A percentile compares a stretch with the other conserved stretches of the same genome.
These are phyloP conservation scores for Manduca sexta DNA, from an alignment of 1,140 invertebrate species.

Conservation along the genomic window DNA sequence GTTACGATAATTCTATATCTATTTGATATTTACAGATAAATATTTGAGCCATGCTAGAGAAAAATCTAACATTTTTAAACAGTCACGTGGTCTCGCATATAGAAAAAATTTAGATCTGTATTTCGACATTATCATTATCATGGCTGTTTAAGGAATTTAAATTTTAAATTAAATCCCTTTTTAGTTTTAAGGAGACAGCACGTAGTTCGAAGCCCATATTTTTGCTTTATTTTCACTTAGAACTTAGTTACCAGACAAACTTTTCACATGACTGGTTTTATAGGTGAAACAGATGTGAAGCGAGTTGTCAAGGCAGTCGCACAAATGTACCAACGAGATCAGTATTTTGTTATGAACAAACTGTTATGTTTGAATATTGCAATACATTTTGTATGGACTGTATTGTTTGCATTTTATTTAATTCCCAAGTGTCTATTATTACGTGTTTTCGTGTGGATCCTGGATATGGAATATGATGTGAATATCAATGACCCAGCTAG, in stretches of 20 bases:
- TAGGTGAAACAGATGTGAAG: constrained; percentile 64
- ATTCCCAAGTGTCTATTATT: neutral
- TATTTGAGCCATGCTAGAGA: too few species aligned
- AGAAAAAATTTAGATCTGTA: too few species aligned
- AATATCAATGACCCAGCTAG: too few species aligned
- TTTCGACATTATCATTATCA: too few species aligned
- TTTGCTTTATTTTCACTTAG: constrained; percentile 10
- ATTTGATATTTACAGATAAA: too few species aligned
- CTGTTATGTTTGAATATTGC: constrained; percentile 21
- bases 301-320: constrained; percentile 17
- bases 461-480: too few species aligned
- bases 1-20: too few species aligned
- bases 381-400: constrained; percentile 21
- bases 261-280: constrained; percentile 63
- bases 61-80: too few species aligned
- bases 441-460: too few species aligned
- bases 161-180: neutral
- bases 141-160: too few species aligned
- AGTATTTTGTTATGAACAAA: constrained; percentile 47
- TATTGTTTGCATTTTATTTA: constrained; percentile 11
- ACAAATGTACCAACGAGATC: constrained; percentile 32
- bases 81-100: too few species aligned
- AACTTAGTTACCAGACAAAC: constrained; percentile 2
- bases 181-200: neutral
- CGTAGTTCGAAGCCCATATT: neutral